phyloP scores from a whole-genome alignment of 2,113 vertebrate genomes.

The Siniperca knerii region DNA sequence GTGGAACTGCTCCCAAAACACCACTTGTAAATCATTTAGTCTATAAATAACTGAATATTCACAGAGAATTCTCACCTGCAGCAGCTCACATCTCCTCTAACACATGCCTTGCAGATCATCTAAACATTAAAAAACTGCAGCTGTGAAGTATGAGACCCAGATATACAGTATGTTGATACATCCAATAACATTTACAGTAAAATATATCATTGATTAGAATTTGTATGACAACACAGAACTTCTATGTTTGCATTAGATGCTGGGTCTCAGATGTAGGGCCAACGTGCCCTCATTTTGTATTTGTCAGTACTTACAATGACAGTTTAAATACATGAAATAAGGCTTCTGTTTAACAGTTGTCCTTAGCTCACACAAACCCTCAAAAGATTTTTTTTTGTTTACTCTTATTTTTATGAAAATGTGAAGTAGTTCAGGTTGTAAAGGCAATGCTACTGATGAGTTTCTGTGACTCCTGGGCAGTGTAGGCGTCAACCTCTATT shows the following conservation, averaged over 20 bases:
- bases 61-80: slow-evolving; percentile 56
- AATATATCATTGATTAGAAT: neutral
- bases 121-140: slow-evolving; percentile 37
- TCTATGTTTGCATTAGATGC: neutral
- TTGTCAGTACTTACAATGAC: neutral
- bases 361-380: neutral
- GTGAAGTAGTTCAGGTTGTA: neutral
- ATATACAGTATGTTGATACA: neutral
- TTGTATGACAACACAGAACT: neutral
- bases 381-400: neutral
- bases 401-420: neutral
- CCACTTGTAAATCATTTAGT: slow-evolving; percentile 41
- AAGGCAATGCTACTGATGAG: neutral
- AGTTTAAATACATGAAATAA: neutral
- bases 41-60: slow-evolving; percentile 61
- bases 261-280: neutral
- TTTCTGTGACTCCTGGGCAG: neutral
- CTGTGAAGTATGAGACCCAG: slow-evolving; percentile 29
- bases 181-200: neutral
- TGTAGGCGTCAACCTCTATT: slow-evolving; percentile 39
- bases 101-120: slow-evolving; percentile 40
- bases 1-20: slow-evolving; percentile 33
- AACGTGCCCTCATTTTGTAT: neutral
- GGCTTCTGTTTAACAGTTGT: neutral
- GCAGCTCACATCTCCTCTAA: neutral